Percentiles rank a stretch among this genome's conserved stretches.
phyloP scores from a whole-genome alignment of 2,113 vertebrate genomes.

The Merops nubicus region DNA sequence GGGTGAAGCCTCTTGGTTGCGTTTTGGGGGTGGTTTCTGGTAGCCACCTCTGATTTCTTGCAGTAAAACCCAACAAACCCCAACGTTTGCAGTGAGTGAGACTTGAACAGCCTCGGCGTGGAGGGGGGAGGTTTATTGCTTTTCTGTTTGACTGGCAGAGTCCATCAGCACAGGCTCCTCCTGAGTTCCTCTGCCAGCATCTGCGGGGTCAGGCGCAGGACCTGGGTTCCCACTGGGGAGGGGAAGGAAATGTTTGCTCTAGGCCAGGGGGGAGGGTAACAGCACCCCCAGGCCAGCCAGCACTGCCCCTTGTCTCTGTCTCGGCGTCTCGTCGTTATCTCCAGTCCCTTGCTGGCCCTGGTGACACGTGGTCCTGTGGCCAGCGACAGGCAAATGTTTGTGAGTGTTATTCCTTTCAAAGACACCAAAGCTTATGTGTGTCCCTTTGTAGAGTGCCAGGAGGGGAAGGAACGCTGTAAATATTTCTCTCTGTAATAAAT shows the following conservation, averaged over 20 bases:
- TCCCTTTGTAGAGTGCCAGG: slow-evolving; percentile 58
- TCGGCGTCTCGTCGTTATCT: background rate
- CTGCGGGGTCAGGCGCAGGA: background rate
- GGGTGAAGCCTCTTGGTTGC: background rate
- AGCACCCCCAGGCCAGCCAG: background rate
- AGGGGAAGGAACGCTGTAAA: slow-evolving; percentile 62
- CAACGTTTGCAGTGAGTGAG: slow-evolving; percentile 74
- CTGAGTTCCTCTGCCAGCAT: background rate
- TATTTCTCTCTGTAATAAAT: slow-evolving; percentile 58
- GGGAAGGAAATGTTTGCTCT: background rate
- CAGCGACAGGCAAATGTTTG: slow-evolving; percentile 27
- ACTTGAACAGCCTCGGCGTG: slow-evolving; percentile 62
- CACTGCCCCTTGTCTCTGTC: slow-evolving; percentile 22
- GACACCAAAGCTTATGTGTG: slow-evolving; percentile 69
- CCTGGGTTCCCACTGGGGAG: background rate
- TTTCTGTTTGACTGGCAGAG: background rate
- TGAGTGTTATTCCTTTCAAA: slow-evolving; percentile 57
- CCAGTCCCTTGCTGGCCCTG: slow-evolving; percentile 23
- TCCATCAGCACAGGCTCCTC: background rate
- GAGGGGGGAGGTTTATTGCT: slow-evolving; percentile 6
- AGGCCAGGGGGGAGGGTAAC: background rate
- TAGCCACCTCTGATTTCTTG: background rate
- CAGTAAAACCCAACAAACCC: background rate
- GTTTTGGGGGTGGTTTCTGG: background rate
- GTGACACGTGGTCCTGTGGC: background rate